phyloP scores from a whole-genome alignment of 2,113 vertebrate species.

The Fregata magnificens region DNA sequence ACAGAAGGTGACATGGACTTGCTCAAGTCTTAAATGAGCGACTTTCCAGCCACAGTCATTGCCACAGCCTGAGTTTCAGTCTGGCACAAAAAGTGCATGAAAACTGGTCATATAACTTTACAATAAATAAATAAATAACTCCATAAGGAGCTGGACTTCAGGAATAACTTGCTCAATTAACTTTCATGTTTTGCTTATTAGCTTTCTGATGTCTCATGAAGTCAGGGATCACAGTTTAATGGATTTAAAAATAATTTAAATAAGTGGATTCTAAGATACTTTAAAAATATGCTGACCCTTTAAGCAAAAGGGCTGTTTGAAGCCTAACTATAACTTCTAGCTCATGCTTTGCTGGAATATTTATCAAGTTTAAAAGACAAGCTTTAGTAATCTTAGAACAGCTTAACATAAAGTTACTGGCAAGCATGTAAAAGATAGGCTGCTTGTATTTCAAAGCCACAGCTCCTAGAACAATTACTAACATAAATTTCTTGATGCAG shows the following conservation, averaged over 20 bases:
- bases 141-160: not conserved
- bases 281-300: constrained; percentile 3
- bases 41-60: not conserved
- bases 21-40: not conserved
- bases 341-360: not conserved
- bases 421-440: not conserved
- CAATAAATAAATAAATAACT: not conserved
- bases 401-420: not conserved
- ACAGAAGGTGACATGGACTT: not conserved
- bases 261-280: not conserved
- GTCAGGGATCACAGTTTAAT: not conserved
- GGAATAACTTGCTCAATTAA: not conserved
- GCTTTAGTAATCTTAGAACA: not conserved
- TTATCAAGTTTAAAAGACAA: not conserved
- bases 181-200: not conserved
- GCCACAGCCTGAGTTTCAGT: not conserved
- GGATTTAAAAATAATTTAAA: not conserved
- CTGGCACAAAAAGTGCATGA: not conserved
- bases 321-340: not conserved
- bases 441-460: not conserved
- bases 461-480: not conserved
- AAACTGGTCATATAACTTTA: not conserved
- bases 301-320: not conserved
- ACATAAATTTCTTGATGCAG: not conserved
- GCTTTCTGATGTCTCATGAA: not conserved